Evolutionary conservation across 2,113 vertebrate genomes (phyloP).

Genomic region (Cichladusa arquata): DNA sequence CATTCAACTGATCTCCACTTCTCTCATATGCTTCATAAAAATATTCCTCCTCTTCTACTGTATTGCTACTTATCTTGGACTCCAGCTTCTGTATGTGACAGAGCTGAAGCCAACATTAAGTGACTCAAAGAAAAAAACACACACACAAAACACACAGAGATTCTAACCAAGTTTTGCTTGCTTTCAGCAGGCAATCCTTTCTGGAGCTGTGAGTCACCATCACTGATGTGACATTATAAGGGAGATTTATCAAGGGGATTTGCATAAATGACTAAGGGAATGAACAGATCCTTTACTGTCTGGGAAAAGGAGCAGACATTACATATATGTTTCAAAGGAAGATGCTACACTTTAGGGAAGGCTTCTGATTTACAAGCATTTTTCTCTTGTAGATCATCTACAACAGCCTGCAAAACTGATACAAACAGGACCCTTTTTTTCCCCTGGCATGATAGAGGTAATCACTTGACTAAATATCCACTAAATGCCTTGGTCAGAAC

Average conservation of each 20-base stretch:
- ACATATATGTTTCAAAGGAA: constrained; percentile 17
- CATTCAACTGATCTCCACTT: not conserved
- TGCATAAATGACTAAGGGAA: constrained; percentile 61
- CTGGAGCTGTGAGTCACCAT: constrained; percentile 56
- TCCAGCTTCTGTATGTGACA: not conserved
- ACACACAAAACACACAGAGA: not conserved
- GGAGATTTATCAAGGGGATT: constrained; percentile 41
- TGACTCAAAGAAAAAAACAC: not conserved
- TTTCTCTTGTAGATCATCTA: not conserved
- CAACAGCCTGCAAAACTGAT: not conserved
- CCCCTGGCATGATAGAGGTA: not conserved
- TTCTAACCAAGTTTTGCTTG: not conserved
- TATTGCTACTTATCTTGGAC: not conserved
- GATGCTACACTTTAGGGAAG: not conserved
- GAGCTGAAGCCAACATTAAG: not conserved
- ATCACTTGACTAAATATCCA: not conserved
- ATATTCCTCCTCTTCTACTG: not conserved
- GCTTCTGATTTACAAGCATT: not conserved
- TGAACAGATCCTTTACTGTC: constrained; percentile 30
- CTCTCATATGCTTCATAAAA: not conserved
- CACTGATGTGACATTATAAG: constrained; percentile 34
- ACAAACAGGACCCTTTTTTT: not conserved
- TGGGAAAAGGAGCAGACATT: constrained; percentile 18
- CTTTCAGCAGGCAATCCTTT: constrained; percentile 10
- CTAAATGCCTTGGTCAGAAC: not conserved